Conservation (phyloP, 1,140 invertebrate genomes). For the Mycetomoellerius zeteki region DNA sequence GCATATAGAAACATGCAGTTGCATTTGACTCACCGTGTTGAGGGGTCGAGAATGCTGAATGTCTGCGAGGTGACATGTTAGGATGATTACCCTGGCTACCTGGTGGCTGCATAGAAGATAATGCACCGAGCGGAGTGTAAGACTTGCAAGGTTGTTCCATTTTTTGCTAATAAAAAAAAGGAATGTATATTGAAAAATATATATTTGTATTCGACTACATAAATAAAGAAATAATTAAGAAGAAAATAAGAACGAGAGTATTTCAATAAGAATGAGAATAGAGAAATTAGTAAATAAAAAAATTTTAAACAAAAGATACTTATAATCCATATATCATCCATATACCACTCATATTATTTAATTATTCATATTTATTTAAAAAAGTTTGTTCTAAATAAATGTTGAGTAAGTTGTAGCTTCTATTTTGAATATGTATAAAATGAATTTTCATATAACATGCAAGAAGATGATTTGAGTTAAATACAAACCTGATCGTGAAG, state of each 20-base stretch:
- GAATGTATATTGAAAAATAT: conserved; percentile 2
- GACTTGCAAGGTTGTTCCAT: conserved; percentile 87
- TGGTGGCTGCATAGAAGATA: conserved; percentile 95
- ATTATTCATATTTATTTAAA: neutral
- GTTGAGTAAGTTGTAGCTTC: neutral
- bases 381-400: neutral
- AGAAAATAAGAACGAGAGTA: conserved; percentile 12
- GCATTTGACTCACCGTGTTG: conserved; percentile 84
- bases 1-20: conserved; percentile 48
- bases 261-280: neutral
- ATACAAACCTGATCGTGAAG: conserved; percentile 87
- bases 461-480: conserved; percentile 9
- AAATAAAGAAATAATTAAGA: neutral
- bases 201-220: conserved; percentile 6
- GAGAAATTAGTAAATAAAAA: conserved; percentile 22
- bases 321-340: neutral
- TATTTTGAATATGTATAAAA: conserved; percentile 14
- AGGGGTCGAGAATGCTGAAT: conserved; percentile 86
- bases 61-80: conserved; percentile 86
- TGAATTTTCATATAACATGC: neutral
- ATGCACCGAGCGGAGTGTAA: conserved; percentile 94
- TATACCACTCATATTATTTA: neutral
- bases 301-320: neutral
- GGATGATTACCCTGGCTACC: conserved; percentile 87
- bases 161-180: conserved; percentile 76